Conservation (phyloP, 2,113 vertebrate species). For the Perca fluviatilis region DNA sequence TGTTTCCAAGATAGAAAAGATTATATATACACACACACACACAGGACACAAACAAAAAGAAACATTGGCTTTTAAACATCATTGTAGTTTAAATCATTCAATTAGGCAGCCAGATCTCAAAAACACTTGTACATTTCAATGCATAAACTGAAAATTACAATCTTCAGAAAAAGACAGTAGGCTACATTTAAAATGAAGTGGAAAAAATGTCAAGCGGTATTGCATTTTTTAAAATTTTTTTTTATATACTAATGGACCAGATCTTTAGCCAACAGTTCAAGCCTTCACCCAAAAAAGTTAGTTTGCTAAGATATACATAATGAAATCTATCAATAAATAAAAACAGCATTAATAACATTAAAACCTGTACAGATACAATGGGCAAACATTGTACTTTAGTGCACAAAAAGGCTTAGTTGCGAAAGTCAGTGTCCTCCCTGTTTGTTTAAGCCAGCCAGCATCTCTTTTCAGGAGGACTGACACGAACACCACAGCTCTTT, state of each 20-base stretch:
- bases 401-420: constrained; percentile 71
- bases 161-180: constrained; percentile 45
- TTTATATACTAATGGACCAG: constrained; percentile 24
- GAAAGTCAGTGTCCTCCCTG: constrained; percentile 48
- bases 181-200: constrained; percentile 50
- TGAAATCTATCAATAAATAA: constrained; percentile 83
- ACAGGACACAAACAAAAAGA: constrained; percentile 58
- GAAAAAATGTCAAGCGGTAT: constrained; percentile 26
- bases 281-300: constrained; percentile 59
- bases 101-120: constrained; percentile 29
- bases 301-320: constrained; percentile 62
- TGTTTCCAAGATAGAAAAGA: constrained; percentile 69
- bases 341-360: constrained; percentile 72
- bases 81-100: constrained; percentile 59
- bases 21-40: constrained; percentile 53
- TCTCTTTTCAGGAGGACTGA: constrained; percentile 33
- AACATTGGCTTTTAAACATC: constrained; percentile 37
- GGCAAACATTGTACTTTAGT: constrained; percentile 84
- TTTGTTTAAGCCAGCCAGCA: neutral
- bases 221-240: neutral
- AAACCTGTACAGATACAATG: constrained; percentile 78
- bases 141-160: constrained; percentile 44
- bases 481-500: constrained; percentile 19
- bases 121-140: constrained; percentile 45
- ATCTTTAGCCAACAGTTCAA: constrained; percentile 55